Evolutionary conservation across 1,140 invertebrate species (phyloP).

Genomic region (Calliphora vicina): DNA sequence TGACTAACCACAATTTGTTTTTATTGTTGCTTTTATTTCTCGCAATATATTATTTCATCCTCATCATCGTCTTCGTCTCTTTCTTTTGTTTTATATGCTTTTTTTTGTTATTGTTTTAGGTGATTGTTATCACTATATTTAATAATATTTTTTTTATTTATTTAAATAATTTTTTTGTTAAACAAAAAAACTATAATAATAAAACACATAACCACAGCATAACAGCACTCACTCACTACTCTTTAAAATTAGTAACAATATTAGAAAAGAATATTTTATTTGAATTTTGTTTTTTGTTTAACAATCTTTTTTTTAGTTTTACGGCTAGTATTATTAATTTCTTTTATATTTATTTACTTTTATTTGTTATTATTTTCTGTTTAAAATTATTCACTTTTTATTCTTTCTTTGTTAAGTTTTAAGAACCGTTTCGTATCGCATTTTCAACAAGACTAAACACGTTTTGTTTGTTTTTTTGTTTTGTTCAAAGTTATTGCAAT

Average conservation of each 20-base stretch:
- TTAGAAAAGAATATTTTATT: neutral
- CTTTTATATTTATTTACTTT: neutral
- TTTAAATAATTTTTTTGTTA: neutral
- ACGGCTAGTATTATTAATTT: neutral
- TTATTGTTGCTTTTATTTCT: neutral
- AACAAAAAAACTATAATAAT: neutral
- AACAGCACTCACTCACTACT: neutral
- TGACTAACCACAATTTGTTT: slow-evolving; percentile 20
- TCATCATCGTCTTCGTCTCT: neutral
- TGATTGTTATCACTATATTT: neutral
- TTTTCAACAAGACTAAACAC: slow-evolving; percentile 26
- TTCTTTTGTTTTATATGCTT: neutral
- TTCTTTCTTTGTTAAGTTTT: neutral
- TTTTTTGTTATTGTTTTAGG: neutral
- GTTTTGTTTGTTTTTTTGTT: slow-evolving; percentile 9
- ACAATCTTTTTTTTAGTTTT: too few species aligned
- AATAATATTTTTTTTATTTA: neutral
- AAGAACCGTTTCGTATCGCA: slow-evolving; percentile 28
- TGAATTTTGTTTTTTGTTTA: neutral
- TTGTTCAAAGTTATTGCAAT: neutral
- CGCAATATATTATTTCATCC: neutral
- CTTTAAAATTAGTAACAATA: neutral
- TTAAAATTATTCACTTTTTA: neutral
- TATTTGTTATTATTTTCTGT: neutral
- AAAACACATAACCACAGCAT: neutral